phyloP scores from a whole-genome alignment of 2,113 vertebrate genomes.

The Pogona vitticeps region DNA sequence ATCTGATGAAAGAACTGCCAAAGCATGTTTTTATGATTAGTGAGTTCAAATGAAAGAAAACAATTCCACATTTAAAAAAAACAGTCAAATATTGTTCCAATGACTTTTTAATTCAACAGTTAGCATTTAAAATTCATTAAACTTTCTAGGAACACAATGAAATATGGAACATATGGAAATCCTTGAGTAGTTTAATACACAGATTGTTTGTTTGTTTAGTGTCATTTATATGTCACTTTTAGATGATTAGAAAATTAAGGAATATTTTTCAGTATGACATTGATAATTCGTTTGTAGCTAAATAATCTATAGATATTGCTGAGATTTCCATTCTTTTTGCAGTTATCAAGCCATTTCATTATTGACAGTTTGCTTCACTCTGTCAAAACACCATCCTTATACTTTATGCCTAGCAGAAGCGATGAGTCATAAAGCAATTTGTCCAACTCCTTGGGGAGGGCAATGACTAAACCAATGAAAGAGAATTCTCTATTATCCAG shows the following conservation, averaged over 20 bases:
- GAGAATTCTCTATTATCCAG: not conserved
- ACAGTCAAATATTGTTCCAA: not conserved
- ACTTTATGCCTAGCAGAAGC: not conserved
- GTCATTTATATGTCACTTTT: no score
- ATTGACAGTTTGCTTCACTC: not conserved
- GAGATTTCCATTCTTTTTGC: not conserved
- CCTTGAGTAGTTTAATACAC: not conserved
- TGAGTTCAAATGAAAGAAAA: not conserved
- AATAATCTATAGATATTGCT: conserved; percentile 16
- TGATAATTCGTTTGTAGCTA: not conserved
- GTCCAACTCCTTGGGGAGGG: not conserved
- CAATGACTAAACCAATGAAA: not conserved
- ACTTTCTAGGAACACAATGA: not conserved
- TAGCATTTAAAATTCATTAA: not conserved
- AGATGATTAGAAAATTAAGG: not conserved
- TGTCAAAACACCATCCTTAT: not conserved
- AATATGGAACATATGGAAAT: not conserved
- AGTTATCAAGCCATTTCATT: not conserved
- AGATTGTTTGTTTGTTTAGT: no score
- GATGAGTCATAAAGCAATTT: not conserved
- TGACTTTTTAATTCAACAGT: not conserved
- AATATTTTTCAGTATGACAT: not conserved
- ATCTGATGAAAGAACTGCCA: not conserved
- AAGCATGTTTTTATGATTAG: not conserved
- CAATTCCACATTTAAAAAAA: not conserved